phyloP scores from a whole-genome alignment of 2,888 invertebrate genomes.

The Actias luna region DNA sequence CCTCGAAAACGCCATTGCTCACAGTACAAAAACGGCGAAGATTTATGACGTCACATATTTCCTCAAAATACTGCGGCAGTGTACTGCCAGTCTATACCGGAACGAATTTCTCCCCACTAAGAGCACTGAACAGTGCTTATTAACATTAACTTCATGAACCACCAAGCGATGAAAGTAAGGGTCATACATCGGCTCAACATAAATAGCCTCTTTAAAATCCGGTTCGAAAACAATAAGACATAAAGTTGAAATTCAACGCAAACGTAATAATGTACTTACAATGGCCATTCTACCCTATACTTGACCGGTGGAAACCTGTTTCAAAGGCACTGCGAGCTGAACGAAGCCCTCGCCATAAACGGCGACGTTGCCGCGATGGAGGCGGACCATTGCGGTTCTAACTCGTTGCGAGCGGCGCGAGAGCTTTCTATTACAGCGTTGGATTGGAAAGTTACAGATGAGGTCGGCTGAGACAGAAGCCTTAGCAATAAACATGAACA shows the following conservation, averaged over 20 bases:
- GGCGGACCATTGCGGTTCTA: constrained; percentile 28
- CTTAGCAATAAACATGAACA: constrained; percentile 8
- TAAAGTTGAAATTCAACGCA: constrained; percentile 36
- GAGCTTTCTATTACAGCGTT: constrained; percentile 28
- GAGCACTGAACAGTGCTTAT: no score
- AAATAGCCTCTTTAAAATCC: constrained; percentile 26
- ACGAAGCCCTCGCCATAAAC: constrained; percentile 24
- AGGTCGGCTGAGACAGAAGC: background rate
- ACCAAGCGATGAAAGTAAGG: background rate
- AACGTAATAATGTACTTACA: constrained; percentile 42
- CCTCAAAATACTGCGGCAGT: no score
- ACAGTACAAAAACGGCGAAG: no score
- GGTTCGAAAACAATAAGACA: constrained; percentile 42
- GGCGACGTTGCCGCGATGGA: constrained; percentile 32
- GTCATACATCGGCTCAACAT: constrained; percentile 21
- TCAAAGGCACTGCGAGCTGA: constrained; percentile 35
- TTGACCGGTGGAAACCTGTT: constrained; percentile 52
- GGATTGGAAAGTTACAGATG: constrained; percentile 23
- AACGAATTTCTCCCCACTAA: no score
- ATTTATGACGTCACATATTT: no score
- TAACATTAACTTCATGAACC: background rate
- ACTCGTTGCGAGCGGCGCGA: constrained; percentile 23
- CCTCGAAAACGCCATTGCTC: no score
- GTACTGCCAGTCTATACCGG: no score
- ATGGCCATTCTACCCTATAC: constrained; percentile 37